Evolutionary conservation across 2,113 vertebrate genomes (phyloP), one percentile per base, ranked within the genome.

Genomic region (Callopanchax toddi): DNA sequence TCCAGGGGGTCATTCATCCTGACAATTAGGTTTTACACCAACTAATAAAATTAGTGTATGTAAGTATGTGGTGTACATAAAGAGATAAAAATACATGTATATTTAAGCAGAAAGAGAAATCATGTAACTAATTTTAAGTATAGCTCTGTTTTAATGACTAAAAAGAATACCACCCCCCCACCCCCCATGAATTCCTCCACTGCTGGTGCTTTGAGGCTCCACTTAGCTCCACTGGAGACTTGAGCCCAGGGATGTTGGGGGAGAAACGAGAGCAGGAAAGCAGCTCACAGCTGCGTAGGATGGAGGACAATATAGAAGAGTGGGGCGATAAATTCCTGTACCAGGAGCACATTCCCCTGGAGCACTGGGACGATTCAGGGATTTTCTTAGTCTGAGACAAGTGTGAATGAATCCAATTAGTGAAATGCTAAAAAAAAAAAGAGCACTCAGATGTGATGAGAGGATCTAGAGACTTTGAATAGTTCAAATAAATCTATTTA

Each of bases 31-130:
- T 70, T 83, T 80, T 59, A 50, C 75, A 71, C 66, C 48, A 67
- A 11, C 10, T 82, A n/a, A n/a, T n/a, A n/a, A n/a, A n/a, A n/a
- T n/a, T n/a, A n/a, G n/a, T n/a, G n/a, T n/a, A n/a, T n/a, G n/a
- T n/a, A n/a, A n/a, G 84, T 83, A 76, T 81, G 62, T 85, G 78
- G 73, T 89, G 77, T 86, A 78, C 40, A 86, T 74, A 87, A 51
- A 68, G 8, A 66, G n/a, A n/a, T n/a, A n/a, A n/a, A n/a, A 45
- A 58, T 29, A 50, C 37, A 70, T 66, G 11, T 50, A 52, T 60
- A 73, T 72, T 34, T 83, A 76, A 86, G 76, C 60, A 74, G 59
- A 79, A 59, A 60, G 50, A 26, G 6, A n/a, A 53, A 54, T 32
- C 0, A 65, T 61, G 22, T 46, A 2, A n/a, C n/a, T n/a, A n/a